Conservation (phyloP, 2,113 vertebrate genomes). For the Pachypanchax playfairii region DNA sequence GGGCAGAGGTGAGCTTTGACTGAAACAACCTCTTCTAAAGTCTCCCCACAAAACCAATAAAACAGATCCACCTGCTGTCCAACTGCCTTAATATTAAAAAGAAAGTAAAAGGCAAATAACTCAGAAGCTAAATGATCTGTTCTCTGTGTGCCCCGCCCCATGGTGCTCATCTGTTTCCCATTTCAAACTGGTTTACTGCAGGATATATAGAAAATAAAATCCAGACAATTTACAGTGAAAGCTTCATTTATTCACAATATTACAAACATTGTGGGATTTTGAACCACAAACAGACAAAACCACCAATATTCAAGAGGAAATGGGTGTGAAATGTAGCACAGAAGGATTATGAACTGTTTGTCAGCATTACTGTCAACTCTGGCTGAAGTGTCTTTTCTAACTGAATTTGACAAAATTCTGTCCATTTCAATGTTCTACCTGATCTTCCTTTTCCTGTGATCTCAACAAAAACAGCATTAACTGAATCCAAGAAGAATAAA, state of each 20-base stretch:
- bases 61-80: no score
- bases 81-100: no score
- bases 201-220: background rate
- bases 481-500: constrained; percentile 21
- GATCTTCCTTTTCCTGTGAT: constrained; percentile 10
- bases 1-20: constrained; percentile 45
- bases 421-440: background rate
- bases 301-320: constrained; percentile 35
- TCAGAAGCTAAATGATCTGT: no score
- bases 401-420: constrained; percentile 26
- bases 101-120: no score
- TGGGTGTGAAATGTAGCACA: constrained; percentile 22
- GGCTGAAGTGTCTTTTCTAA: constrained; percentile 21
- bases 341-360: constrained; percentile 30
- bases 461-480: constrained; percentile 31
- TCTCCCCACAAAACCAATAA: no score
- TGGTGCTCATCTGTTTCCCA: no score
- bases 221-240: constrained; percentile 32
- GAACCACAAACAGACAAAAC: constrained; percentile 66
- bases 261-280: constrained; percentile 70
- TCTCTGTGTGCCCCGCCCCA: no score
- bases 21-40: background rate
- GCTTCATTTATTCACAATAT: constrained; percentile 79
- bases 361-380: background rate
- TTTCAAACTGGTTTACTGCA: background rate